Conservation (phyloP, 2,888 invertebrate species). For the Cryptocephalus moraei region DNA sequence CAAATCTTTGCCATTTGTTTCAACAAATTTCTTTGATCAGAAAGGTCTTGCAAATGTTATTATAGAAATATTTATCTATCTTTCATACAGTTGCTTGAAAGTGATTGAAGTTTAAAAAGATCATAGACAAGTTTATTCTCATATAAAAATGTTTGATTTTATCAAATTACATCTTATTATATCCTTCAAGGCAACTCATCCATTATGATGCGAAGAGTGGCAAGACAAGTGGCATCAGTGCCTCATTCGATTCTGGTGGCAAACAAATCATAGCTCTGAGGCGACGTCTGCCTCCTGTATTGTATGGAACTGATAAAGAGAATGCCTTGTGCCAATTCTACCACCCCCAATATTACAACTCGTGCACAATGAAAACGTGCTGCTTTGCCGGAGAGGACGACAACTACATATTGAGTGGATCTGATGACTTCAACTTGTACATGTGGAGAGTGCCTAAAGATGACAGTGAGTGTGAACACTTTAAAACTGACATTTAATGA, state of each 20-base stretch:
- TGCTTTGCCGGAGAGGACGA: conserved; percentile 86
- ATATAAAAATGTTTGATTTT: too few species aligned
- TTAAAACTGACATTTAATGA: conserved; percentile 3
- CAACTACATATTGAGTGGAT: conserved; percentile 84
- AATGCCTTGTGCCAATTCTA: conserved; percentile 77
- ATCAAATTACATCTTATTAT: too few species aligned
- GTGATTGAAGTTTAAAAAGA: too few species aligned
- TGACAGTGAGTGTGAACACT: conserved; percentile 26
- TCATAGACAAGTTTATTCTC: too few species aligned
- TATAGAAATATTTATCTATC: too few species aligned
- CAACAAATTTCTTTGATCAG: too few species aligned
- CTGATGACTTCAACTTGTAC: conserved; percentile 91
- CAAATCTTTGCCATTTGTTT: too few species aligned
- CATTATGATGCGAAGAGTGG: conserved; percentile 47
- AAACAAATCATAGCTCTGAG: conserved; percentile 70
- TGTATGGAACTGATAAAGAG: conserved; percentile 61
- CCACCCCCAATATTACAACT: conserved; percentile 86
- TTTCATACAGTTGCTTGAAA: too few species aligned
- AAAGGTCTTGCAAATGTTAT: too few species aligned
- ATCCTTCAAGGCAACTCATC: conserved; percentile 49
- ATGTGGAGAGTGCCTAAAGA: conserved; percentile 82
- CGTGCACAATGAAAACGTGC: conserved; percentile 96
- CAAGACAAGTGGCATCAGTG: conserved; percentile 77
- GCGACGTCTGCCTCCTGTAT: conserved; percentile 75
- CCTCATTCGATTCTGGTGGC: conserved; percentile 76